These are phyloP conservation scores for Buceros bicornis DNA, from an alignment of 2,797 vertebrate species.

Conservation along the genomic window DNA sequence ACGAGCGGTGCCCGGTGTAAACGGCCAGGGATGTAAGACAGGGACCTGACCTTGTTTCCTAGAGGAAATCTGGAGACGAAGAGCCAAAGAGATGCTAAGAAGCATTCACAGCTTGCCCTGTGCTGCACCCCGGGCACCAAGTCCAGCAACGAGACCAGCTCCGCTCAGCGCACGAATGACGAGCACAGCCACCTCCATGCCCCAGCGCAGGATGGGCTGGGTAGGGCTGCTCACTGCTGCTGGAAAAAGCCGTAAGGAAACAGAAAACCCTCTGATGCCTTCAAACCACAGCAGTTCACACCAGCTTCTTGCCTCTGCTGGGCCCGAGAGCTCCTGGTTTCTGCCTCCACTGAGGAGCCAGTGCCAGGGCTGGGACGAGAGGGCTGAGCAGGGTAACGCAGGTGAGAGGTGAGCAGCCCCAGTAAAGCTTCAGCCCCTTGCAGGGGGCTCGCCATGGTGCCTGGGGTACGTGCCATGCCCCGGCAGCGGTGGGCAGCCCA, in stretches of 20 bases:
- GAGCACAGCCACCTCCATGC: not conserved
- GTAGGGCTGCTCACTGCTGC: not conserved
- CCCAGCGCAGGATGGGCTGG: not conserved
- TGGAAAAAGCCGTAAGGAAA: not conserved
- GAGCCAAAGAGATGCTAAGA: not conserved
- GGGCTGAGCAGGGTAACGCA: too few species aligned
- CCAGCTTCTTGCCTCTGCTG: not conserved
- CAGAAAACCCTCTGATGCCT: not conserved
- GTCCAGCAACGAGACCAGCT: not conserved
- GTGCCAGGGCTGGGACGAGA: not conserved
- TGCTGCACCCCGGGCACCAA: not conserved
- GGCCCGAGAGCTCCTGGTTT: not conserved
- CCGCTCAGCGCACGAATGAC: fast-evolving
- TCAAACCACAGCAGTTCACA: not conserved
- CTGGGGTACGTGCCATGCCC: not conserved
- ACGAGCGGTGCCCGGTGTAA: not conserved
- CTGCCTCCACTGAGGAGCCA: not conserved
- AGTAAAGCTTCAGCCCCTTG: fast-evolving
- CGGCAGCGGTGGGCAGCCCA: not conserved
- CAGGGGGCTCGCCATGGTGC: too few species aligned
- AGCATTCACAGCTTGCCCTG: not conserved
- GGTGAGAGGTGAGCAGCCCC: not conserved
- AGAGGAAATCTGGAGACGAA: not conserved
- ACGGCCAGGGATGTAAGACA: not conserved
- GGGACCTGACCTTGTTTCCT: not conserved